phyloP scores from a whole-genome alignment of 2,888 invertebrate species.

The Marronus borbonicus region DNA sequence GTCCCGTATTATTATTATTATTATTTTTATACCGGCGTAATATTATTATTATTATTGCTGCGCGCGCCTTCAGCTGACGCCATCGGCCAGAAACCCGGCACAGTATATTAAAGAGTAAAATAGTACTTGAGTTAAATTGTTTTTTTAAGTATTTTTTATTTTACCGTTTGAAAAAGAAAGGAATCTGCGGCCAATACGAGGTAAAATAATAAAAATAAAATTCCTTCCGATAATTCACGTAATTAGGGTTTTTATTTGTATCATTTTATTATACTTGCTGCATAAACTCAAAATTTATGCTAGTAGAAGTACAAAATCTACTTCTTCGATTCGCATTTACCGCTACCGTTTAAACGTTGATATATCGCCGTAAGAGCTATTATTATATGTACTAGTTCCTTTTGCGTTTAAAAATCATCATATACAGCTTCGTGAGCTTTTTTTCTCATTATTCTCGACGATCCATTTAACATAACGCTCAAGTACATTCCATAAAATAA shows the following conservation, averaged over 20 bases:
- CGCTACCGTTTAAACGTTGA: neutral
- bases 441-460: neutral
- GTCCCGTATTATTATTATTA: slow-evolving; percentile 30
- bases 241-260: too few species aligned
- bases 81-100: too few species aligned
- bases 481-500: slow-evolving; percentile 43
- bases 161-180: too few species aligned
- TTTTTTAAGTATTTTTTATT: neutral
- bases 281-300: neutral
- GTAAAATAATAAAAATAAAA: too few species aligned
- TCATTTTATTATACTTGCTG: too few species aligned
- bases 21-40: slow-evolving; percentile 13
- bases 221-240: too few species aligned
- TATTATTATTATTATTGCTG: neutral
- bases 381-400: slow-evolving; percentile 24
- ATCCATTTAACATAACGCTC: slow-evolving; percentile 28
- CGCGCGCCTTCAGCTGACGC: too few species aligned
- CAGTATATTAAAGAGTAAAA: neutral
- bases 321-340: neutral
- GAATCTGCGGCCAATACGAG: too few species aligned
- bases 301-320: slow-evolving; percentile 1
- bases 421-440: slow-evolving; percentile 12
- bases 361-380: neutral
- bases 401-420: slow-evolving; percentile 21
- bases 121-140: slow-evolving; percentile 26